Evolutionary conservation across 2,113 vertebrate genomes (phyloP).

Genomic region (Podocnemis expansa): DNA sequence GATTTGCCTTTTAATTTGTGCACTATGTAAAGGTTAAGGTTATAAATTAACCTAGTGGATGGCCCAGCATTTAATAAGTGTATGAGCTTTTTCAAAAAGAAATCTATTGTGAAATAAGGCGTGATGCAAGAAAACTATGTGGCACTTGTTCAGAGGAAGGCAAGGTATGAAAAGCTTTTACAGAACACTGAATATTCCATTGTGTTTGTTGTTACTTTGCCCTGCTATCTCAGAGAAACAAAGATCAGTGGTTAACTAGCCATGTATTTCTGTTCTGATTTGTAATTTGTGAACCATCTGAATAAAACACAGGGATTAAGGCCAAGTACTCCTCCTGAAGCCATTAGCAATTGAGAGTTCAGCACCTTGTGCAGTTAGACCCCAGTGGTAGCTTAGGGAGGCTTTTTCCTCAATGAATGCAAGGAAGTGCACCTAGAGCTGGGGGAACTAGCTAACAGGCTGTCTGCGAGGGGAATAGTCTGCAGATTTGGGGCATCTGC

Average conservation of each 20-base stretch:
- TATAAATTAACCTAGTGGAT: neutral
- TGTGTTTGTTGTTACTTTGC: neutral
- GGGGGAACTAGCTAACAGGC: neutral
- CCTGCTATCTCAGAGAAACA: neutral
- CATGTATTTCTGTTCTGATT: neutral
- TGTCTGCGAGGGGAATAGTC: neutral
- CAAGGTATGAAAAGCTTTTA: neutral
- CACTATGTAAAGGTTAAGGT: neutral
- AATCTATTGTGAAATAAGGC: neutral
- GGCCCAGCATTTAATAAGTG: neutral
- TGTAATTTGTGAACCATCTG: neutral
- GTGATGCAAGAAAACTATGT: neutral
- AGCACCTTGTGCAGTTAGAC: neutral
- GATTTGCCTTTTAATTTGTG: conserved; percentile 2
- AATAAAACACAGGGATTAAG: neutral
- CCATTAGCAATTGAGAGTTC: neutral
- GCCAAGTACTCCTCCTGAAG: neutral
- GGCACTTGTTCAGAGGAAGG: neutral
- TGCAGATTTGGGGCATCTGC: neutral
- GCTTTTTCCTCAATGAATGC: neutral
- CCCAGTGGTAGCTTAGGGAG: neutral
- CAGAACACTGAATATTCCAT: neutral
- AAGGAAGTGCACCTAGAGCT: neutral
- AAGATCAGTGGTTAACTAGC: neutral
- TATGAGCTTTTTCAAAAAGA: conserved; percentile 18